Base-by-base conservation (phyloP, 1,140 invertebrate genomes). In the Drosophila nannoptera region DNA sequence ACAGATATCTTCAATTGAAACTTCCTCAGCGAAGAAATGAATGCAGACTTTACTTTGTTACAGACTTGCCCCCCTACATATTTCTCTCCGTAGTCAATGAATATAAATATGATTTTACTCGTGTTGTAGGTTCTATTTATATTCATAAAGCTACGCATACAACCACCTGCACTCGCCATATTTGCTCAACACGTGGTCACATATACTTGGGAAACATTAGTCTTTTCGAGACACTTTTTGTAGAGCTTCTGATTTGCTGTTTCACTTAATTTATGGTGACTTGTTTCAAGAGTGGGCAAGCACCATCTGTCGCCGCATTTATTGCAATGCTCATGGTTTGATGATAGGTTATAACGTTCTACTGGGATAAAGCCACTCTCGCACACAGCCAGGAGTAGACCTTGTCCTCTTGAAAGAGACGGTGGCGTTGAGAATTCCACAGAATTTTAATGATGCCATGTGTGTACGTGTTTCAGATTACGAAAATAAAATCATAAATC, bases 41-140 rank as follows among this genome's bases (percentile, higher is more conserved):
- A 3, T 22, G 14, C 7, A 8, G 14, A 22, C 14, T 8, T 4
- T 16, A 22, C 14, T 22, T 22, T 45, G 14, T 16, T 22, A 45
- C 43, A 45, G 16, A 45, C 22, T 22, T 22, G 2, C 9, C 4
- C 16, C 16, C 14, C 14, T 22, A 32, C 31, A 50, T 14, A 33
- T 12, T 7, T 6, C n/a, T 14, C 7, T 35, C 77, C 63, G 73
- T 80, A 63, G 77, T 80, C 77, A 80, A 80, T 80, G 75, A 80
- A 80, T 76, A 76, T 74, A 80, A 80, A 80, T 80, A 59, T 54
- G 73, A 73, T 73, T 80, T 65, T 69, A 62, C 63, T 61, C 62
- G 50, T 48, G 56, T 58, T 53, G 38, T 69, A 75, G 60, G 76
- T 76, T 80, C 77, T 69, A 80, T 80, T 80, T 80, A 80, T 80